Evolutionary conservation across 2,113 vertebrate genomes (phyloP).

Genomic region (Glareola pratincola): DNA sequence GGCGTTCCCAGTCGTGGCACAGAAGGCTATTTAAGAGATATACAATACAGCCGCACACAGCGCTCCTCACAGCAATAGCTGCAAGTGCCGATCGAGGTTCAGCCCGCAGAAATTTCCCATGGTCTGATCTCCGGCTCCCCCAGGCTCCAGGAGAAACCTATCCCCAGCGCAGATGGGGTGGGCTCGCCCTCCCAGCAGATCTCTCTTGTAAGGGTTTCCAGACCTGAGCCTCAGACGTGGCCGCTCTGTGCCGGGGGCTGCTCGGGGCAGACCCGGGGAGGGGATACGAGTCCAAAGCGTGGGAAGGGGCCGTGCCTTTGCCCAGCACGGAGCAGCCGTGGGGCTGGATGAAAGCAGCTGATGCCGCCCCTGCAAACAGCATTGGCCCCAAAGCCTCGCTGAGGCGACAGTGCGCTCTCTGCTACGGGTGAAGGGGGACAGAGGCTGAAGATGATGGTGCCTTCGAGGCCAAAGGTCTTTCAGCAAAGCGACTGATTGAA

Average conservation of each 20-base stretch:
- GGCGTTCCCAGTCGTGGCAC: rapidly evolving
- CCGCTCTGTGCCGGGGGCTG: not conserved
- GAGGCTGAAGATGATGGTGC: not conserved
- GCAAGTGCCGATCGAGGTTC: not conserved
- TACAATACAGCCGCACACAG: not conserved
- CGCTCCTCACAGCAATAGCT: not conserved
- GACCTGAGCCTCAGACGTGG: not conserved
- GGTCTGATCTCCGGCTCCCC: not conserved
- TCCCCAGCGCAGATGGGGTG: not conserved
- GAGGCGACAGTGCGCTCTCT: not conserved
- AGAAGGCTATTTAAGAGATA: not conserved
- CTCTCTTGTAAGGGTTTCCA: not conserved
- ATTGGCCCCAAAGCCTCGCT: not conserved
- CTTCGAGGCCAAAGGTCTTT: not conserved
- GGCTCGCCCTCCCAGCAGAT: not conserved
- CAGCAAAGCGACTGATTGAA: not conserved
- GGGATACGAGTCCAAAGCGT: not conserved
- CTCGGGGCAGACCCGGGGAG: not conserved
- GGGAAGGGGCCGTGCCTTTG: not conserved
- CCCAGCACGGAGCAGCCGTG: not conserved
- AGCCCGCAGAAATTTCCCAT: not conserved
- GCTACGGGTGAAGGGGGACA: not conserved
- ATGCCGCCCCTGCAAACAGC: not conserved
- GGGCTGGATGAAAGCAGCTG: not conserved
- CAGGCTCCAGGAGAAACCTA: not conserved